Evolutionary conservation across 2,113 vertebrate species (phyloP), one percentile per base, ranked within the genome.

Genomic region (Ptilorrhoa leucosticta): DNA sequence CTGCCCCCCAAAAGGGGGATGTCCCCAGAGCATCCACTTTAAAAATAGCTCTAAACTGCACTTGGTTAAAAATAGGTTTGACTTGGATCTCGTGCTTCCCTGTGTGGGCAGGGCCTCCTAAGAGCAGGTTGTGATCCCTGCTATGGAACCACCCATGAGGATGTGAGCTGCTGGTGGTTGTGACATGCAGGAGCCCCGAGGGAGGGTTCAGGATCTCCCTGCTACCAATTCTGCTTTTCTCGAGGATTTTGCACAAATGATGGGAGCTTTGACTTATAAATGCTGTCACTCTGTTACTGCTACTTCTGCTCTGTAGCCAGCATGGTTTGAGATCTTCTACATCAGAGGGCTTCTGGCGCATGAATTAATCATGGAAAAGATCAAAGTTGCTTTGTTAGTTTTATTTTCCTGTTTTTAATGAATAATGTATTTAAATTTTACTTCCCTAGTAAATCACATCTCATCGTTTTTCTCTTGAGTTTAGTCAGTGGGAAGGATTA

Each of bases 321-420:
- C 0, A 0, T 56, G 33, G 47, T 66, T 90, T 68, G 71, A 78
- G 56, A 60, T 86, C 47, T 58, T 68, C 73, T 68, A 45, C 90
- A 92, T 51, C 45, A 14, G 64, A 63, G 54, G 33, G 78, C 16
- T 97, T 76, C 70, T 85, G 84, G 84, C 0, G 0, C 48, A 28
- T 83, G 47, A 88, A 90, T 96, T 90, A 90, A 83, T 94, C 27
- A 31, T 51, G 64, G 61, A 6, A 35, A 58, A 90, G 72, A 92
- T 92, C 87, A 78, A 94, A 96, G 94, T 83, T 86, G 72, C 56
- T 92, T 51, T 76, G 80, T 61, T 92, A 83, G 71, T 54, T 96
- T 93, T 95, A 63, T 94, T 94, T 96, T 93, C 88, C 76, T 86
- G 63, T 54, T 94, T 95, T 96, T 96, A 92, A 90, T 83, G 76